Evolutionary conservation across 1,140 invertebrate genomes (phyloP).

Genomic region (Panonychus citri): DNA sequence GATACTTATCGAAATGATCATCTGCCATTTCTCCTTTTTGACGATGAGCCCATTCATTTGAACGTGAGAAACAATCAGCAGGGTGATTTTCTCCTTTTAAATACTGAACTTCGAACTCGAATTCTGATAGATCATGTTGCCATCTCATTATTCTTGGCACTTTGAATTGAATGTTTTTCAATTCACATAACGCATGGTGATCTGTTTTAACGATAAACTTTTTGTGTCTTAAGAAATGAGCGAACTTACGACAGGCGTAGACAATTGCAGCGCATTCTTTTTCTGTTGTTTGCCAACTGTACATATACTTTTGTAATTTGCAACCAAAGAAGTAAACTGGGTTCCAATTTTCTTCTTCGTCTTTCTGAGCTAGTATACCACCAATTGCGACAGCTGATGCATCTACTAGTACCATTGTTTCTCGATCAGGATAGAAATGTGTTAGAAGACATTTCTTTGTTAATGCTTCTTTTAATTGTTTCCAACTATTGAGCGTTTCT

Average conservation of each 20-base stretch:
- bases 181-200: constrained; percentile 26
- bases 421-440: background rate
- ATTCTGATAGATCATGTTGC: constrained; percentile 26
- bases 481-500: background rate
- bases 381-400: constrained; percentile 17
- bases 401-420: constrained; percentile 10
- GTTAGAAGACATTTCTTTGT: background rate
- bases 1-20: background rate
- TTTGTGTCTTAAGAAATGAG: constrained; percentile 25
- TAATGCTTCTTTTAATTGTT: background rate
- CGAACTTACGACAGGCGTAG: constrained; percentile 24
- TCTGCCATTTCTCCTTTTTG: background rate
- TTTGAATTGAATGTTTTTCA: constrained; percentile 23
- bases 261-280: constrained; percentile 29
- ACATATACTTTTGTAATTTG: constrained; percentile 21
- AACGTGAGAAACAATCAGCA: background rate
- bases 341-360: background rate
- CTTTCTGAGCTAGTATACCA: constrained; percentile 17
- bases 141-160: constrained; percentile 25
- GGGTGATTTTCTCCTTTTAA: background rate
- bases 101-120: constrained; percentile 21
- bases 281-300: constrained; percentile 24
- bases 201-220: constrained; percentile 29
- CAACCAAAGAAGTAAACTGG: constrained; percentile 17
- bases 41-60: background rate